Base-by-base conservation (phyloP, 2,888 invertebrate species). In the Plagodis dolabraria region DNA sequence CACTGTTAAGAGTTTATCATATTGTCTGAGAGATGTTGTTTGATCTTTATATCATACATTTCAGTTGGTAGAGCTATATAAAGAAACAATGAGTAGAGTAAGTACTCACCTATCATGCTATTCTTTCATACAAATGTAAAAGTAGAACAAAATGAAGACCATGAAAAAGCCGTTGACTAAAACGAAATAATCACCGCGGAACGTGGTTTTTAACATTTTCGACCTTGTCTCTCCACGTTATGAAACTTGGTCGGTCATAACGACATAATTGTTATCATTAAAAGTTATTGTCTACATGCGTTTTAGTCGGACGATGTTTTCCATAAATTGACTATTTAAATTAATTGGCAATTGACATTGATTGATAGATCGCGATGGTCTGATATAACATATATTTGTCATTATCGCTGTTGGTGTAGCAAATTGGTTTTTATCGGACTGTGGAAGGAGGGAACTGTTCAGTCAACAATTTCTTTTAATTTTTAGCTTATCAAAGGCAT, bases 221-320 rank as follows among this genome's bases (percentile, higher is more conserved):
- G 73, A 80, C 77, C 80, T 79, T 79, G 77, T 58, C 66, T 76
- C 71, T 76, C 72, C 71, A 69, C 55, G 68, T 72, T 50, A 74
- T 46, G 56, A 53, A 51, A 53, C 7, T 11, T 45, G 38, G 34
- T 45, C 46, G 46, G 47, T 48, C 51, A 48, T 52, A 55, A 51
- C 35, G 7, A 40, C 38, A 44, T 60, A 47, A 54, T 50, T 33
- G 47, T 55, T 64, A 47, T 12, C 52, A 33, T 10, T n/a, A 38
- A 38, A 49, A 10, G 49, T 55, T 47, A 43, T 55, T 55, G 44
- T 56, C 45, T 38, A 46, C 34, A 56, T 10, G 49, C 45, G 11
- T 47, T 47, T 47, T 47, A 47, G n/a, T 34, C n/a, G 11, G 6
- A 47, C 35, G 5, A 47, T 34, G 33, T n/a, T 47, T 47, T 47